Conservation (phyloP, 2,797 vertebrate species). For the Oreochromis grahami region DNA sequence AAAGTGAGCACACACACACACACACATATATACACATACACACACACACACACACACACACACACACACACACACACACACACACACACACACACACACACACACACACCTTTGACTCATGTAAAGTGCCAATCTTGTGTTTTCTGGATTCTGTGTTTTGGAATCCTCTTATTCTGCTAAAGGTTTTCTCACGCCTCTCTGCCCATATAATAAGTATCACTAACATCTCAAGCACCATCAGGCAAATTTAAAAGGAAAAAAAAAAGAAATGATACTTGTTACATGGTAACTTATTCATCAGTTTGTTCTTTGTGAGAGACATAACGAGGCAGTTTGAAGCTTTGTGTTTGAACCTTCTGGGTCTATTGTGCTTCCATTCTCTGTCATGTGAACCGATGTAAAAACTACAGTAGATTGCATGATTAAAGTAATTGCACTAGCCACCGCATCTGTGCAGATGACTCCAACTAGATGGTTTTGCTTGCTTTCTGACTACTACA, state of each 20-base stretch:
- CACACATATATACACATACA: too few relatives aligned
- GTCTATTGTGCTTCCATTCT: conserved; percentile 72
- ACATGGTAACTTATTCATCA: conserved; percentile 50
- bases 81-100: conserved; percentile 4
- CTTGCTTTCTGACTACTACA: conserved; percentile 67
- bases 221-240: conserved; percentile 12
- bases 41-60: conserved; percentile 12
- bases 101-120: conserved; percentile 60
- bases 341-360: conserved; percentile 64
- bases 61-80: neutral
- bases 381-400: conserved; percentile 72
- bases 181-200: conserved; percentile 46
- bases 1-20: conserved; percentile 25
- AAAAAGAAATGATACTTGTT: conserved; percentile 60
- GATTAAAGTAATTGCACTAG: conserved; percentile 75
- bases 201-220: conserved; percentile 73
- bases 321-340: conserved; percentile 48
- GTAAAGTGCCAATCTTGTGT: conserved; percentile 86
- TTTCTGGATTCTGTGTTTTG: conserved; percentile 81
- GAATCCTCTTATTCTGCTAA: conserved; percentile 50
- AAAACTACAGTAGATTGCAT: conserved; percentile 65
- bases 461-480: conserved; percentile 62
- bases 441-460: conserved; percentile 65
- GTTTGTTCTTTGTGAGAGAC: conserved; percentile 53
- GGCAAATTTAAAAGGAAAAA: conserved; percentile 6